Evolutionary conservation across 2,113 vertebrate species (phyloP).

Genomic region (Microcebus griseorufus): DNA sequence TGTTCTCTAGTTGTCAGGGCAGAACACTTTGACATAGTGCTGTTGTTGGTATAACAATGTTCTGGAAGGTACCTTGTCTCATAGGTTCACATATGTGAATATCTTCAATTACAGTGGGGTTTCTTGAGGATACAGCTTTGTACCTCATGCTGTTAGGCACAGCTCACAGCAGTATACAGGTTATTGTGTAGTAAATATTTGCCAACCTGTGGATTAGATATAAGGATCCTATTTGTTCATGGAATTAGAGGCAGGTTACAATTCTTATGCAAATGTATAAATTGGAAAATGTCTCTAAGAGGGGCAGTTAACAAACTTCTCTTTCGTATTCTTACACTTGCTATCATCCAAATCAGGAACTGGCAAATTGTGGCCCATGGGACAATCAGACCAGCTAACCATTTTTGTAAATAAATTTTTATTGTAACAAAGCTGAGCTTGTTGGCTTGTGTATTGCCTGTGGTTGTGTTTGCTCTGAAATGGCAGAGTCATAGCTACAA

Average conservation of each 20-base stretch:
- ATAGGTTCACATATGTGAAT: not conserved
- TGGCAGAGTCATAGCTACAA: not conserved
- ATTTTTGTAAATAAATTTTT: constrained; percentile 7
- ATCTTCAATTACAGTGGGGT: not conserved
- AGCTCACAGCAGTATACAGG: not conserved
- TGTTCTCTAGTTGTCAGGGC: not conserved
- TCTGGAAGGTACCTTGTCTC: not conserved
- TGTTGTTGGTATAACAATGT: not conserved
- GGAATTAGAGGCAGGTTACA: not conserved
- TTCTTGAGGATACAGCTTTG: not conserved
- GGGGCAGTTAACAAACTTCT: not conserved
- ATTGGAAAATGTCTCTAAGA: not conserved
- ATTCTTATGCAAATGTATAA: constrained; percentile 2
- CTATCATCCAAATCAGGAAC: not conserved
- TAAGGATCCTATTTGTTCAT: not conserved
- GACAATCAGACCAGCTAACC: not conserved
- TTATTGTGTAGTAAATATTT: not conserved
- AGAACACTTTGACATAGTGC: not conserved
- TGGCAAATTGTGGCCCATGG: not conserved
- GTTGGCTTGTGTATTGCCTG: not conserved
- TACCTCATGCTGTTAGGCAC: not conserved
- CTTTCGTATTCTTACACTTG: not conserved
- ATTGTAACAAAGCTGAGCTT: not conserved
- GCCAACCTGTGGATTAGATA: not conserved
- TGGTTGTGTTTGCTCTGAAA: not conserved